Evolutionary conservation across 2,888 invertebrate genomes (phyloP).

Genomic region (Aspidiotus destructor): DNA sequence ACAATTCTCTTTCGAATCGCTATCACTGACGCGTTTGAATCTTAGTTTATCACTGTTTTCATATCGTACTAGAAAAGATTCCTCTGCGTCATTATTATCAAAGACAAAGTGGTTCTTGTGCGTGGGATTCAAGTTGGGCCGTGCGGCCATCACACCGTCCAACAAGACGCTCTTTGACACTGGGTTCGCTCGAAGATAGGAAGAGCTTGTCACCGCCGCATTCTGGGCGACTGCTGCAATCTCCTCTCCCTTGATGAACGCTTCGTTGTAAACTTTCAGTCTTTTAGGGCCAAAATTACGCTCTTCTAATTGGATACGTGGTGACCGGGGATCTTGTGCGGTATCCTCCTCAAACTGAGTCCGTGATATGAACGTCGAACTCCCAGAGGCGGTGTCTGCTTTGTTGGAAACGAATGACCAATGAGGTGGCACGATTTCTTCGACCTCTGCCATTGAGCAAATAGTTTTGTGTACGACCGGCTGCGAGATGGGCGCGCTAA

Average conservation of each 20-base stretch:
- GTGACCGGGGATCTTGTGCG: constrained; percentile 49
- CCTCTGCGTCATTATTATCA: background rate
- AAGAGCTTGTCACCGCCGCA: background rate
- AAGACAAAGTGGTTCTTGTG: constrained; percentile 6
- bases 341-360: constrained; percentile 64
- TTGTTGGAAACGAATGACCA: constrained; percentile 28
- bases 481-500: constrained; percentile 52
- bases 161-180: background rate
- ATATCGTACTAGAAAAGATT: background rate
- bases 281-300: background rate
- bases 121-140: background rate
- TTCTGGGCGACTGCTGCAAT: background rate
- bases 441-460: constrained; percentile 51
- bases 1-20: constrained; percentile 17
- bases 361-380: constrained; percentile 47
- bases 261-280: constrained; percentile 7
- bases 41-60: background rate
- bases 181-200: no score
- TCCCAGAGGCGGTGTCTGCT: constrained; percentile 33
- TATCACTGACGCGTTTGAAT: constrained; percentile 5
- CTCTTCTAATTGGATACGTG: constrained; percentile 10
- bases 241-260: background rate
- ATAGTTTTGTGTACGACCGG: constrained; percentile 52
- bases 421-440: constrained; percentile 4
- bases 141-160: background rate